These are phyloP conservation scores for Pogonocichla stellata DNA, from an alignment of 2,113 vertebrate species.

Conservation along the genomic window DNA sequence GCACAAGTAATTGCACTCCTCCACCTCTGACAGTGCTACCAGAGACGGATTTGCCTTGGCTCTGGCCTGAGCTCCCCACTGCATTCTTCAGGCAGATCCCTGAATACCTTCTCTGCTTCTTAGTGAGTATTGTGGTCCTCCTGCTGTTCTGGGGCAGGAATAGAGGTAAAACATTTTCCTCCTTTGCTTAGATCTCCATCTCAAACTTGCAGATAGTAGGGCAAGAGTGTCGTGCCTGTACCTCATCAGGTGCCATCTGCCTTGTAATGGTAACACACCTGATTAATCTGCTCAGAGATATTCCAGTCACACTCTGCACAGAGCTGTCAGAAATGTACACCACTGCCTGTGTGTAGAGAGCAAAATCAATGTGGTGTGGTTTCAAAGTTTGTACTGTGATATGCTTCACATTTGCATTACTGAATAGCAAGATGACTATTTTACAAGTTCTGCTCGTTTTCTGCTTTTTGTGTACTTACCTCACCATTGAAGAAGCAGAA, in stretches of 20 bases:
- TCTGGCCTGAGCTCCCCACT: not conserved
- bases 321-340: not conserved
- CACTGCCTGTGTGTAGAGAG: not conserved
- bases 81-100: not conserved
- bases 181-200: not conserved
- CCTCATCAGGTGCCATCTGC: not conserved
- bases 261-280: not conserved
- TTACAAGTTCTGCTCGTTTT: not conserved
- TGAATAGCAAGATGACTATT: not conserved
- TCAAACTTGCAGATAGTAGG: not conserved
- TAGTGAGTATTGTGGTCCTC: not conserved
- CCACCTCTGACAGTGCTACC: not conserved
- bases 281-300: not conserved
- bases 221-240: not conserved
- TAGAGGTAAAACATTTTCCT: not conserved
- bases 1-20: not conserved
- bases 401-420: not conserved
- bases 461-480: constrained; percentile 73
- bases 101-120: not conserved
- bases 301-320: not conserved
- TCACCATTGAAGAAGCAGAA: constrained; percentile 98
- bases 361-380: not conserved
- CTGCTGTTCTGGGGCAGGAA: not conserved
- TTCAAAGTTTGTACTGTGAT: fast-evolving
- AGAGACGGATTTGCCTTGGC: not conserved